Evolutionary conservation across 2,888 invertebrate species (phyloP), one percentile per base, ranked within the genome.

Genomic region (Lochmaea crataegi): DNA sequence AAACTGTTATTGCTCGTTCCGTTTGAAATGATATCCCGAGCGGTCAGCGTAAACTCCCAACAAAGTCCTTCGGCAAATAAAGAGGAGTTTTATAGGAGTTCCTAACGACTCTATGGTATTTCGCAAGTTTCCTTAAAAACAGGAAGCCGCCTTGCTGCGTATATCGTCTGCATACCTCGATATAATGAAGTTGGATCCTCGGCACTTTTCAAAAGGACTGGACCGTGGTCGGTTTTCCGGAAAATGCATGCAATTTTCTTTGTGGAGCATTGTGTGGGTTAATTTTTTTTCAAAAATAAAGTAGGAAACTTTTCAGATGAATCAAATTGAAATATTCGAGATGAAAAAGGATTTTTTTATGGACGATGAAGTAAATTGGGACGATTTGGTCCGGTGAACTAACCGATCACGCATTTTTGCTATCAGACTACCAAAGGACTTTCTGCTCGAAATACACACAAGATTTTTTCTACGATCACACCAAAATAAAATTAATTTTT

Each of bases 11-110:
- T 75, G 57, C 63, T 64, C 67, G 38, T 69, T 72, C 73, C 60
- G 68, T 72, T 72, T 75, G 72, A 67, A 65, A 67, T 53, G 38
- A 67, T 57, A 68, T 71, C 58, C 51, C 73, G 38, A 60, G 65
- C 71, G 73, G 72, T 73, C 75, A 73, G 75, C 72, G n/a, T n/a
- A n/a, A n/a, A n/a, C n/a, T n/a, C n/a, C n/a, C n/a, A 56, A 45
- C 68, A 45, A 58, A 32, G 22, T 38, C 12, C 60, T 51, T 45
- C 68, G 61, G 58, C 56, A 61, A 73, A 73, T 71, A 75, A 73
- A 68, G 68, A 66, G 58, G 69, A 71, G 68, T 73, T 73, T 68
- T 72, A 73, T 72, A 61, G 72, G 58, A 76, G 75, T 72, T 74
- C 71, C 57, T 72, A 76, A 76, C 74, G 72, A 74, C 72, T 73